phyloP scores from a whole-genome alignment of 2,113 vertebrate species.

The Sciurus niger region DNA sequence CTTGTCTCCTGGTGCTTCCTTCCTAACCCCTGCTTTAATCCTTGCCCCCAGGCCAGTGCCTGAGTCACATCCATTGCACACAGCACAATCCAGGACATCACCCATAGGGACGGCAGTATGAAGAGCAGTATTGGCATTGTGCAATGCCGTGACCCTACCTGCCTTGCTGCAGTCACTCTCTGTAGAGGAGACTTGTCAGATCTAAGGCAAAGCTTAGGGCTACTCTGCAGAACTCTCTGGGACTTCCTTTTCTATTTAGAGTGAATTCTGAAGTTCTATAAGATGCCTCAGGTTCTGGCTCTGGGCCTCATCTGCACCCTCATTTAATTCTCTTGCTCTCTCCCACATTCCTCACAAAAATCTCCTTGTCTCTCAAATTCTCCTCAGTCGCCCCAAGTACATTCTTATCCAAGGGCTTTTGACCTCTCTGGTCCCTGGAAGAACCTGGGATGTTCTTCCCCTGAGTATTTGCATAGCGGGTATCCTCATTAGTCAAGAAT shows the following conservation, averaged over 20 bases:
- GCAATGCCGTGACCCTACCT: background rate
- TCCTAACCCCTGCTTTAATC: background rate
- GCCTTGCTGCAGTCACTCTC: background rate
- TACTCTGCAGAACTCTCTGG: background rate
- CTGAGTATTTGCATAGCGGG: background rate
- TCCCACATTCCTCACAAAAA: background rate
- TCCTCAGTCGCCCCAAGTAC: background rate
- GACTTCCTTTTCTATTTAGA: background rate
- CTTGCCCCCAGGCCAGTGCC: background rate
- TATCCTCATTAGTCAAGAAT: background rate
- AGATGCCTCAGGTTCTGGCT: background rate
- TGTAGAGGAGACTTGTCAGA: background rate
- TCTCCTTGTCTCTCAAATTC: background rate
- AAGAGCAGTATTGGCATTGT: background rate
- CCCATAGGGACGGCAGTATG: too few relatives aligned
- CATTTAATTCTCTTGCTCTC: background rate
- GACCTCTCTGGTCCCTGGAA: background rate
- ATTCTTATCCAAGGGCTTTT: background rate
- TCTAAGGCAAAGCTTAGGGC: background rate
- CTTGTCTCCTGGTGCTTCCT: background rate
- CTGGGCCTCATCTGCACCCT: background rate
- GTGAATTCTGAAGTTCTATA: background rate
- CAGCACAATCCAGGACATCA: background rate
- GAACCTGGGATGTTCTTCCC: background rate
- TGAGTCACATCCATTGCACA: background rate